phyloP scores from a whole-genome alignment of 64 coral and sea anemone genomes.

The Cladopsammia gracilis region DNA sequence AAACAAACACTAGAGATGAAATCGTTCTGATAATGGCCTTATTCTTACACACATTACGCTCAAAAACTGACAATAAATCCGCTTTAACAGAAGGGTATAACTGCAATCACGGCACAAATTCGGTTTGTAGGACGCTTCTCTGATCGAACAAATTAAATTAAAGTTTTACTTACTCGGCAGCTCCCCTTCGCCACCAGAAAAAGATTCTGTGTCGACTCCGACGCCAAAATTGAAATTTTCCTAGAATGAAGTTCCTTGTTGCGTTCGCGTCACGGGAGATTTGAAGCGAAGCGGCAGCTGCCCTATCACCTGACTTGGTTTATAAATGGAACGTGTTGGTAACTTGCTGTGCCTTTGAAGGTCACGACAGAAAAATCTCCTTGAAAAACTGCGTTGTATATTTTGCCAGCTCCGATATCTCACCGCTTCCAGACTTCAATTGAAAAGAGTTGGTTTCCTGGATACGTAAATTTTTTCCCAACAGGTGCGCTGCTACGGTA shows the following conservation, averaged over 20 bases:
- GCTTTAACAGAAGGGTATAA: background rate
- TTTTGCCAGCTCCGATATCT: background rate
- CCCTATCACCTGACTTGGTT: constrained; percentile 32
- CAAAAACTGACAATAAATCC: background rate
- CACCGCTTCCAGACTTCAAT: background rate
- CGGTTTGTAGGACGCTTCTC: background rate
- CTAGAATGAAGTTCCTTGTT: background rate
- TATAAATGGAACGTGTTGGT: background rate
- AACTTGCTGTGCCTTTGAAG: background rate
- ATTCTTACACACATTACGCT: background rate
- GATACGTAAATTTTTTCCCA: constrained; percentile 24
- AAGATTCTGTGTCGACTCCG: background rate
- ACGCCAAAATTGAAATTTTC: background rate
- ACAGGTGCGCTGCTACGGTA: constrained; percentile 46
- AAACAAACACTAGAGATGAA: constrained; percentile 20
- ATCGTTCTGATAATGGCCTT: background rate
- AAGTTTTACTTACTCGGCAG: background rate
- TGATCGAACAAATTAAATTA: background rate
- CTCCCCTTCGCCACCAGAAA: background rate
- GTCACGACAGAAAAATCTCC: background rate
- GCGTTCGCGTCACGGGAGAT: background rate
- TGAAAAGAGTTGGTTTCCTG: constrained; percentile 27
- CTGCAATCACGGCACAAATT: background rate
- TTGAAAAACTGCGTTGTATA: background rate
- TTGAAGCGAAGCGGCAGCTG: background rate